phyloP scores from a whole-genome alignment of 2,888 invertebrate species.

The Zygaena filipendulae region DNA sequence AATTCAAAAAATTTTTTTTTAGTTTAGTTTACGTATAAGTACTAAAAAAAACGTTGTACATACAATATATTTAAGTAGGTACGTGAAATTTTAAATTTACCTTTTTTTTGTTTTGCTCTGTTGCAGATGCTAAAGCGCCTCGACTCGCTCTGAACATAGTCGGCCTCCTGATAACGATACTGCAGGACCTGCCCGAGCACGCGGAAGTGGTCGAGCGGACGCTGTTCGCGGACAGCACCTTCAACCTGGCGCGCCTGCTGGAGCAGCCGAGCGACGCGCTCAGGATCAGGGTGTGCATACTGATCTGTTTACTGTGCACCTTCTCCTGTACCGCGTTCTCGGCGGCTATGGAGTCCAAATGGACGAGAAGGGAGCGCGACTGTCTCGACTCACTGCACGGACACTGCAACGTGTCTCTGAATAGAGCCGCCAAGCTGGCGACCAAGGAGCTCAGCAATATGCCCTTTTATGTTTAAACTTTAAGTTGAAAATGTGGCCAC shows the following conservation, averaged over 20 bases:
- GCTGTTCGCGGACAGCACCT: conserved; percentile 61
- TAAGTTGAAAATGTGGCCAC: too few species aligned
- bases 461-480: conserved; percentile 50
- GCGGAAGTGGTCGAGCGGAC: conserved; percentile 80
- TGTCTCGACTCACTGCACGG: conserved; percentile 69
- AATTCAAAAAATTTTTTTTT: conserved; percentile 7
- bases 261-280: conserved; percentile 68
- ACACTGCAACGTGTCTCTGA: conserved; percentile 72
- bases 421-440: conserved; percentile 68
- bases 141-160: conserved; percentile 76
- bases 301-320: conserved; percentile 76
- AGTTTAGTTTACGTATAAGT: conserved; percentile 9
- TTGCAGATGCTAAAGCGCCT: conserved; percentile 63
- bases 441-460: conserved; percentile 65
- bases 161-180: conserved; percentile 77
- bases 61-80: too few species aligned
- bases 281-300: conserved; percentile 74
- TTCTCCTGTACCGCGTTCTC: conserved; percentile 74
- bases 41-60: too few species aligned
- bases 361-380: conserved; percentile 71
- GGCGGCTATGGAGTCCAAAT: conserved; percentile 62
- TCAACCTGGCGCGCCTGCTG: conserved; percentile 65
- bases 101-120: conserved; percentile 12
- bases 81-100: too few species aligned
- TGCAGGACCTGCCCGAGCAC: conserved; percentile 80